Evolutionary conservation across 2,113 vertebrate genomes (phyloP), one percentile per base, ranked within the genome.

Genomic region (Pluvialis apricaria): DNA sequence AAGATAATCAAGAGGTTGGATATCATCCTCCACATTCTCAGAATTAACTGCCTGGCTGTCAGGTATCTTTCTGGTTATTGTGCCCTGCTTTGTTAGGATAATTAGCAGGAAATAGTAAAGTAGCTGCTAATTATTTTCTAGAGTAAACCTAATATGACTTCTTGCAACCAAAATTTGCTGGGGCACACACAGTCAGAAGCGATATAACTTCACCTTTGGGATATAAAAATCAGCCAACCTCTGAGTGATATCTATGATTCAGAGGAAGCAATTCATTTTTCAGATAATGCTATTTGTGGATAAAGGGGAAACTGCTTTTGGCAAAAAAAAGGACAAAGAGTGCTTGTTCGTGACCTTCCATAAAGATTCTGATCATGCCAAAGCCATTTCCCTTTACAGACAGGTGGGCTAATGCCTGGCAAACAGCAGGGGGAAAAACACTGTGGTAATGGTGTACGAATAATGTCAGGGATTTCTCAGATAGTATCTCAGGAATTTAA

Each of bases 401-500:
- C 73, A 96, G 73, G 58, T 80, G 64, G 71, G 86, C n/a, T 82
- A 95, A 95, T 0, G 29, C 71, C 71, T 90, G 77, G 57, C 52
- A 75, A 81, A 93, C 71, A 60, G 79, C 47, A 34, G 64, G n/a
- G 21, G 45, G 20, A n/a, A 49, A 60, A 91, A 85, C 82, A 40
- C 5, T 52, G 72, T 45, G 76, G 88, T 92, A 92, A 75, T 70
- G 79, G 58, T 85, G 86, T 25, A 97, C 88, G 95, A 96, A 94
- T 90, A 97, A 92, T 57, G 90, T 79, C 92, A 96, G 66, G 81
- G 88, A 97, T 94, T 96, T 96, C 82, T 96, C 82, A 97, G 96
- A 97, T 97, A 86, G 19, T 45, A 97, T 96, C 96, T 96, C 82
- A 54, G 87, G 96, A 96, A 91, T 93, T 54, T 94, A 97, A 97